phyloP scores from a whole-genome alignment of 2,888 invertebrate genomes.

The Linhomoeus sp. region DNA sequence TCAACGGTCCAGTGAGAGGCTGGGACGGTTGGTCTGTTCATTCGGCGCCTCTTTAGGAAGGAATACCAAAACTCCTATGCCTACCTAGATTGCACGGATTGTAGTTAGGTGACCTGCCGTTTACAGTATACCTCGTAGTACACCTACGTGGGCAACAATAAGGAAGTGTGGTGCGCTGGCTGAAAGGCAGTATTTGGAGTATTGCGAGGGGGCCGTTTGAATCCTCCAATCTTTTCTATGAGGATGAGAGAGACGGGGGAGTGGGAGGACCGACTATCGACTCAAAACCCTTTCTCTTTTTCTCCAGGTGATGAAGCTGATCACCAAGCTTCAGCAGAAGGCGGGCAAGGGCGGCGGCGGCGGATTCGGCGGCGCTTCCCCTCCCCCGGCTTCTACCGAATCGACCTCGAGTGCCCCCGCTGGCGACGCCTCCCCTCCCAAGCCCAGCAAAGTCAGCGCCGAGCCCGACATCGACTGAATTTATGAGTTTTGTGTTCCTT shows the following conservation, averaged over 20 bases:
- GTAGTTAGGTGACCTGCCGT: too few relatives aligned
- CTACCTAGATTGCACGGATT: too few relatives aligned
- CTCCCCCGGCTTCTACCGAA: background rate
- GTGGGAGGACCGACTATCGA: too few relatives aligned
- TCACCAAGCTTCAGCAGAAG: background rate
- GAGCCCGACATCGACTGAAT: conserved; percentile 18
- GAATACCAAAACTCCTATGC: too few relatives aligned
- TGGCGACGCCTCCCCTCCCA: background rate
- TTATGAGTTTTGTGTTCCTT: background rate
- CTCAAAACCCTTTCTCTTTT: too few relatives aligned
- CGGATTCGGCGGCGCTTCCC: conserved; percentile 1
- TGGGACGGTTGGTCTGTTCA: background rate
- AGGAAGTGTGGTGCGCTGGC: too few relatives aligned
- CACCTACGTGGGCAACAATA: too few relatives aligned
- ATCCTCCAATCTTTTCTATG: too few relatives aligned
- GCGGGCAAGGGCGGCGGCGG: background rate
- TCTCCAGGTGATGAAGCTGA: conserved; percentile 1
- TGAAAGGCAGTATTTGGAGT: too few relatives aligned
- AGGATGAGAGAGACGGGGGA: too few relatives aligned
- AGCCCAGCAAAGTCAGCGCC: conserved; percentile 7
- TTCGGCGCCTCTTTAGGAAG: too few relatives aligned
- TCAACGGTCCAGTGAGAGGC: background rate
- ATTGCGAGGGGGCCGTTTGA: background rate
- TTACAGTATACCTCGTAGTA: too few relatives aligned
- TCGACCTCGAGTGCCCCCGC: background rate